Base-by-base conservation (phyloP, 2,797 vertebrate genomes). In the Gymnothorax reevesii region DNA sequence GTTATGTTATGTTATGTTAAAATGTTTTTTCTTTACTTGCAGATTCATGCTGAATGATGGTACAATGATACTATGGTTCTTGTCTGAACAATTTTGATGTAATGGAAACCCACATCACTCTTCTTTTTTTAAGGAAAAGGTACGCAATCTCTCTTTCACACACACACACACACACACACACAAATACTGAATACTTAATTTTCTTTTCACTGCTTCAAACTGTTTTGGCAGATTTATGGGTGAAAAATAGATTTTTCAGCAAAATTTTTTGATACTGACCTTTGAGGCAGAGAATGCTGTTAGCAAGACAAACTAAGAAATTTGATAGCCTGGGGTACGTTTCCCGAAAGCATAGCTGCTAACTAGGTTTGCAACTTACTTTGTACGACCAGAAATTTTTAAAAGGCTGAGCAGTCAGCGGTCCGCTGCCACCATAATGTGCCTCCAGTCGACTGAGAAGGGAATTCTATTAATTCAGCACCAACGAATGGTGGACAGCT, bases 231-330 rank as follows among this genome's bases (percentile, higher is more conserved):
- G 75, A 49, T 54, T 6, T 54, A 22, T 54, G 22, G 22, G 75
- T 54, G 75, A 8, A 79, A 22, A 79, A 54, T 17, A 79, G 75
- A 79, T 79, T 49, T 79, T 52, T 55, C 75, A 54, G 73, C 73
- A 27, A 27, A 8, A 71, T 10, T 4, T 25, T 75, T 49, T 52
- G 13, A 22, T 49, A 75, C 62, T 66, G 20, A 25, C 22, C 62
- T 66, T 66, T n/a, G n/a, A 7, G 73, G 9, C 73, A 77, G 73
- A 52, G 75, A 5, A 4, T 54, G 8, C n/a, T 79, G 1, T 20
- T 22, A 54, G 27, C 49, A 55, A 9, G 9, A 20, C 9, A 77
- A 77, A 79, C 9, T 17, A 54, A 22, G n/a, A 22, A 54, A 1
- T 20, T 13, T 7, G 54, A 52, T 42, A 42, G 33, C 33, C 2